phyloP scores from a whole-genome alignment of 2,888 invertebrate genomes.

The Erebia palarica region DNA sequence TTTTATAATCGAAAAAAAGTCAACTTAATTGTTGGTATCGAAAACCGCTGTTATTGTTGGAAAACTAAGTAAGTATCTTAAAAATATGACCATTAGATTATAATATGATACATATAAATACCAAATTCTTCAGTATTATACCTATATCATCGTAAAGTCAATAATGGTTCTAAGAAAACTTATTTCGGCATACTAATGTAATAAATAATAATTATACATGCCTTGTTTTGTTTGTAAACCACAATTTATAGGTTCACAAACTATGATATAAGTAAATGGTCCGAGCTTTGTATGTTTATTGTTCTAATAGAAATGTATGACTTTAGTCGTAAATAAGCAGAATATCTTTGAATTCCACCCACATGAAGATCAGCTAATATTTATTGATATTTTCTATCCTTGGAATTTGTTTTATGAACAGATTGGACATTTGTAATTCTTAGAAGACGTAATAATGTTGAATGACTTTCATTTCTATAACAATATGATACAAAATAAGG shows the following conservation, averaged over 20 bases:
- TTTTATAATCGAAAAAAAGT: too few relatives aligned
- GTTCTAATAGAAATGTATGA: conserved; percentile 13
- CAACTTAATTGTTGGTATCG: too few relatives aligned
- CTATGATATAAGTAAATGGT: conserved; percentile 12
- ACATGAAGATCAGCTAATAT: background rate
- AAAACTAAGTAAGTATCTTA: too few relatives aligned
- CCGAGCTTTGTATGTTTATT: conserved; percentile 13
- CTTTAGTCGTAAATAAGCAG: conserved; percentile 10
- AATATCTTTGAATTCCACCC: background rate
- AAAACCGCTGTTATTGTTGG: too few relatives aligned
- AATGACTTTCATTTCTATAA: background rate
- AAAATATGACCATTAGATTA: too few relatives aligned
- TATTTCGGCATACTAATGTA: background rate
- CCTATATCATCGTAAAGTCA: too few relatives aligned
- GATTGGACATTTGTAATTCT: background rate
- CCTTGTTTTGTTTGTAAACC: conserved; percentile 10
- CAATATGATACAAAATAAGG: background rate
- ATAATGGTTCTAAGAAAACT: background rate
- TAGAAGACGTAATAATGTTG: background rate
- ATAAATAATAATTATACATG: background rate
- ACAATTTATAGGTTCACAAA: conserved; percentile 12
- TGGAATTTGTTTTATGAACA: background rate
- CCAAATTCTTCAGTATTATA: too few relatives aligned
- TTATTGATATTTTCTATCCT: background rate
- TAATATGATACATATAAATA: too few relatives aligned